Evolutionary conservation across 2,888 invertebrate genomes (phyloP), one percentile per base, ranked within the genome.

Genomic region (Cheilosia impressa): DNA sequence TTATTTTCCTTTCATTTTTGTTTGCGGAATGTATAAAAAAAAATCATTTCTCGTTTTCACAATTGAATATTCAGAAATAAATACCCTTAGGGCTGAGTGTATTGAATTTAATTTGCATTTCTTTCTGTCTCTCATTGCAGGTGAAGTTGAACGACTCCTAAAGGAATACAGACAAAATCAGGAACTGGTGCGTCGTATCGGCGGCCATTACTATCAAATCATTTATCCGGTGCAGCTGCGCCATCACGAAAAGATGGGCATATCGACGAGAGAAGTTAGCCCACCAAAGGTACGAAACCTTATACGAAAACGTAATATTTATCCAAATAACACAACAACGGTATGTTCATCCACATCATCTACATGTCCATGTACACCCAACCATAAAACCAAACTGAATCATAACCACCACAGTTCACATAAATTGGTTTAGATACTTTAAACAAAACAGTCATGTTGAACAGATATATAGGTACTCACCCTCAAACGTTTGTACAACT

Each of bases 221-320:
- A 97, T 98, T 90, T 98, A 97, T 93, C 98, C 98, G 88, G 97
- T 97, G 89, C 98, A 98, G 94, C 94, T 97, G 93, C 95, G 97
- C 87, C 97, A 98, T 93, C 97, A 98, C 95, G 97, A 97, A 94
- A 97, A 97, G 94, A 96, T 98, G 96, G 98, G 97, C 93, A 97
- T 98, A 93, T 97, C 97, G 90, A 98, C 98, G 89, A 94, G 98
- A 93, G 97, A 97, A 94, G 96, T 96, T 93, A 96, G 96, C 94
- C 95, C 95, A 92, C 95, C 96, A 92, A 97, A 97, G 96, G 97
- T 97, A 94, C 94, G 94, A 92, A 93, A 93, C 92, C 93, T 92
- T 89, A 89, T 91, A 89, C 90, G 90, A 90, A 92, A 91, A 91
- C 91, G 91, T 90, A 90, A 91, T 90, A 90, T 90, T 87, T 87